A percentile compares a stretch with the other conserved stretches of the same genome.
These are phyloP conservation scores for Polydrusus tereticollis DNA, from an alignment of 2,888 invertebrate genomes.

Conservation along the genomic window DNA sequence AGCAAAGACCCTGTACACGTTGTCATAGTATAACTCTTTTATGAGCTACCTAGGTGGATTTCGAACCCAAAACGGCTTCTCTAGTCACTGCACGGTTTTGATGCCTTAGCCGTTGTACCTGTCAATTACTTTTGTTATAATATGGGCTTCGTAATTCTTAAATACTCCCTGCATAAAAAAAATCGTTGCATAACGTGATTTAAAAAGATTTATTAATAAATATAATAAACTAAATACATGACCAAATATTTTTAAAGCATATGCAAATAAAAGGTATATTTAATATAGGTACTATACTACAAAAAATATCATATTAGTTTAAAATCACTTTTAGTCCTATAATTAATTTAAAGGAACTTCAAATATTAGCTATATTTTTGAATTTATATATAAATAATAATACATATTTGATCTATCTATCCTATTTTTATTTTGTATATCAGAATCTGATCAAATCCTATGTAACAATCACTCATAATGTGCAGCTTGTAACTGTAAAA, in stretches of 20 bases:
- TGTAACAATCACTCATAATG: slow-evolving; percentile 91
- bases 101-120: no score
- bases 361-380: neutral
- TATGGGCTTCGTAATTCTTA: no score
- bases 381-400: neutral
- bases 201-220: neutral
- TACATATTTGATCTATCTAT: neutral
- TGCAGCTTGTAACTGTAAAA: slow-evolving; percentile 84
- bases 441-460: slow-evolving; percentile 94
- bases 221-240: neutral
- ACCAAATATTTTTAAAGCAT: neutral
- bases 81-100: no score
- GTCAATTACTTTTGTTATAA: no score
- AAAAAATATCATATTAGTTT: neutral
- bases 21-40: no score
- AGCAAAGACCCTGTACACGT: no score
- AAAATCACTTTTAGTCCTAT: slow-evolving; percentile 5
- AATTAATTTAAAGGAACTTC: neutral
- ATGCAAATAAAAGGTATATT: neutral
- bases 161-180: no score
- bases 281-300: neutral
- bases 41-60: no score
- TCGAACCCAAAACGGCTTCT: no score
- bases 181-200: neutral
- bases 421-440: slow-evolving; percentile 54